phyloP scores from a whole-genome alignment of 1,140 invertebrate species.

The Hyphantria cunea region DNA sequence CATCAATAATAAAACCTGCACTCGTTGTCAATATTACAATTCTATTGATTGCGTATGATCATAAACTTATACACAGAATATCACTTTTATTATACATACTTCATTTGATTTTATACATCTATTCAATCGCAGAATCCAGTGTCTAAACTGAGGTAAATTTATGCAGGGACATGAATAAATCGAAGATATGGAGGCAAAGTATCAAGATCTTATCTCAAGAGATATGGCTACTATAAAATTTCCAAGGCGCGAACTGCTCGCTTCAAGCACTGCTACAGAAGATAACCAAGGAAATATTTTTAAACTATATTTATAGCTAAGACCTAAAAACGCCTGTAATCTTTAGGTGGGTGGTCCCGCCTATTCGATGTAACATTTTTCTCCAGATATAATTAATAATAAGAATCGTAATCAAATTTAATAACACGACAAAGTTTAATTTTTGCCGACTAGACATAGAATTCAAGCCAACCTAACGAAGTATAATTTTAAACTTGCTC shows the following conservation, averaged over 20 bases:
- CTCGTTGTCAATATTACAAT: no score
- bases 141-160: conserved; percentile 48
- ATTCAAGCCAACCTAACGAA: no score
- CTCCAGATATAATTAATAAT: no score
- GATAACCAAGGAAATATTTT: conserved; percentile 38
- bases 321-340: not conserved
- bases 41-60: no score
- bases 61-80: no score
- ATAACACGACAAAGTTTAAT: no score
- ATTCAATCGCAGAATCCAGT: conserved; percentile 35
- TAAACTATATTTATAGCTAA: conserved; percentile 31
- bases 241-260: conserved; percentile 40
- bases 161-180: conserved; percentile 74
- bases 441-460: no score
- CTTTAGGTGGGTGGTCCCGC: not conserved
- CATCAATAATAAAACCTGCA: no score
- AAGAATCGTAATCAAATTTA: no score
- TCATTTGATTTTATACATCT: conserved; percentile 22
- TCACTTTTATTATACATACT: conserved; percentile 5
- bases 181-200: conserved; percentile 63
- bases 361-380: no score
- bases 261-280: conserved; percentile 35
- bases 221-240: conserved; percentile 67
- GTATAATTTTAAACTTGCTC: no score
- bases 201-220: conserved; percentile 62